Base-by-base conservation (phyloP, 2,113 vertebrate species). In the Dasyurus viverrinus region DNA sequence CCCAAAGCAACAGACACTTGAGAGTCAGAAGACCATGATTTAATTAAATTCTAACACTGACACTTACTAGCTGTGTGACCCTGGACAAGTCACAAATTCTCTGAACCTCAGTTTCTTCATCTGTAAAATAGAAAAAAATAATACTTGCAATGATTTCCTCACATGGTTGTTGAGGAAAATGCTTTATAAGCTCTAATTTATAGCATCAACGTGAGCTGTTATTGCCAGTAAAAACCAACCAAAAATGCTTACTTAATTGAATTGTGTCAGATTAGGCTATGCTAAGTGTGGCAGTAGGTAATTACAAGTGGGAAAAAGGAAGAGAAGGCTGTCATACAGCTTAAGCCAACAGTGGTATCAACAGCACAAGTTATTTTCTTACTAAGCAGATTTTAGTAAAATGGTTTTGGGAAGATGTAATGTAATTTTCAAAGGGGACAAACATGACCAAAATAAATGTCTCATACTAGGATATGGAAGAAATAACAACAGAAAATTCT, bases 171-270 rank as follows among this genome's bases (percentile, higher is more conserved):
- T 42, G n/a, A 84, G 68, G 16, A 84, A 84, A 84, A 6, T 22
- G 36, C 68, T 84, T 76, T 76, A 76, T 76, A 76, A 76, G 14
- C 14, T 76, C 42, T 84, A 42, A 84, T 84, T 84, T 84, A 84
- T 19, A 42, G 68, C 22, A n/a, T 22, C 42, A 22, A 84, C 7
- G 1, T 23, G n/a, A 84, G 19, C 68, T 42, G 93, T 93, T 96
- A 53, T 89, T 54, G n/a, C 92, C 93, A 97, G 36, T 47, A 93
- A 94, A 89, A 52, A 89, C 27, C 93, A 92, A 53, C 54, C 23
- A 30, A 84, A 96, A 93, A 57, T 68, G 90, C 42, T 55, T 50
- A 53, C 2, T 90, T 76, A 93, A 90, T 25, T 89, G 54, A 57
- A 47, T 0, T 2, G 84, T n/a, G 42, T 47, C 27, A 89, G 90